Evolutionary conservation across 1,140 invertebrate species (phyloP), one percentile per base, ranked within the genome.

Genomic region (Drosophila ohnishii): DNA sequence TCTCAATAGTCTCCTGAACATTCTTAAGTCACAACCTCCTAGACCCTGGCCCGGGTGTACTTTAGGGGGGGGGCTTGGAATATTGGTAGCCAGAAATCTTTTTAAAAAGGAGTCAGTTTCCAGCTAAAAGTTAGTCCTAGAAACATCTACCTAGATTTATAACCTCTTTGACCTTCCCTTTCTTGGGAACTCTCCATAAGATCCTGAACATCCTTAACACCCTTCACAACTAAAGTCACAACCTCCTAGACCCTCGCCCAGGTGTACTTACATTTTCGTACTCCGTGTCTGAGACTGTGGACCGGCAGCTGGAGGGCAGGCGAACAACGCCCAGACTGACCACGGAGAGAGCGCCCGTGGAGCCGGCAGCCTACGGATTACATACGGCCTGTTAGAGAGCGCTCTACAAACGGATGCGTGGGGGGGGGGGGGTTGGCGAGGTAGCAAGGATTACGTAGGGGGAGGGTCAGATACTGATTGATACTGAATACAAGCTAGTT

Each of bases 221-320:
- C 1, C 42, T 45, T 13, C 11, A 45, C 11, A 3, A 6, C 5
- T 13, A 13, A 44, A 13, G 19, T 11, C 47, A 28, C 47, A 50
- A 50, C 50, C 50, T 53, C 11, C 32, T 14, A 7, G 34, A 58
- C 19, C 11, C n/a, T n/a, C 13, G 35, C 47, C 47, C 28, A 9
- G 5, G 11, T 39, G 56, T 65, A 95, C 95, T 96, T 94, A 97
- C 96, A 94, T 96, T 96, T 92, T 95, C 94, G 90, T 95, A 95
- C 93, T 98, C 98, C 89, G 96, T 98, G 92, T 99, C 98, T 74
- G 97, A 98, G 71, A 98, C 95, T 56, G 97, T 97, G 76, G 96
- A 97, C 80, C 97, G 94, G 92, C 96, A 95, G 48, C 96, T 96
- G 55, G 85, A 93, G 90, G 91, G 91, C 85, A 92, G 80, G 58